Conservation (phyloP, 2,113 vertebrate genomes). For the Penelope pileata region DNA sequence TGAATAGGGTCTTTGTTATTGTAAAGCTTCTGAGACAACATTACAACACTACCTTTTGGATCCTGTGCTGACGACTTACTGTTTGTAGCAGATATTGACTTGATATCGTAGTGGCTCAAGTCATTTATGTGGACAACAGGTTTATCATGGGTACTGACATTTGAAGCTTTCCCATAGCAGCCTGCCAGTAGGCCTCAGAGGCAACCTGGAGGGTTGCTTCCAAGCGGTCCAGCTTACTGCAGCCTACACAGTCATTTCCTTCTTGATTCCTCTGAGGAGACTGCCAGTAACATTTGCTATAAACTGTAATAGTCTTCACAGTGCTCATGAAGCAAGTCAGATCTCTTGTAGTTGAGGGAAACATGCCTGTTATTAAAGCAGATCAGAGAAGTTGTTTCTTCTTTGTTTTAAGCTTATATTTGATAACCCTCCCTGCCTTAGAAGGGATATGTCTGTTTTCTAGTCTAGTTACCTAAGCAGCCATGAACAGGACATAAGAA, state of each 20-base stretch:
- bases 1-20: slow-evolving; percentile 56
- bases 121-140: neutral
- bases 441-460: neutral
- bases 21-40: slow-evolving; percentile 46
- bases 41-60: slow-evolving; percentile 50
- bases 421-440: neutral
- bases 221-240: neutral
- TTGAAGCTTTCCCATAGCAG: slow-evolving; percentile 20
- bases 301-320: neutral
- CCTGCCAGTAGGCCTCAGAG: neutral
- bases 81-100: slow-evolving; percentile 17
- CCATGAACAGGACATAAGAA: neutral
- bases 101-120: neutral
- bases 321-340: neutral
- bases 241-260: neutral
- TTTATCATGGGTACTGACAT: neutral
- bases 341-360: neutral
- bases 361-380: neutral
- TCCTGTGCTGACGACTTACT: slow-evolving; percentile 27
- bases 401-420: neutral
- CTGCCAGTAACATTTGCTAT: neutral
- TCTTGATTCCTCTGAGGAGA: neutral
- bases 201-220: neutral
- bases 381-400: neutral
- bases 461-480: neutral